Evolutionary conservation across 2,888 invertebrate species (phyloP), one percentile per base, ranked within the genome.

Genomic region (Drosophila falleni): DNA sequence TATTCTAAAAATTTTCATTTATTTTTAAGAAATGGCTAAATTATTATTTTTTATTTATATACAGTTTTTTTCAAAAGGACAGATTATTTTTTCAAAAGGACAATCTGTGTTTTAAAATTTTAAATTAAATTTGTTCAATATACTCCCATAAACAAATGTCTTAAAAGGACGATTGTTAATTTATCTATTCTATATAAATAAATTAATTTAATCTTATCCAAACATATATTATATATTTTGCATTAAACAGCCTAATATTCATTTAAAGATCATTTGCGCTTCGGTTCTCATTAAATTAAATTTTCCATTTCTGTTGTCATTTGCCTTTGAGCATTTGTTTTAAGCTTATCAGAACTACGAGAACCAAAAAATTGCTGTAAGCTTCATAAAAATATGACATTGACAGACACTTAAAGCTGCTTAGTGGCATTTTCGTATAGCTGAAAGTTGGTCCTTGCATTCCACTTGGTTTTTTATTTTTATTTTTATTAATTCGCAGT

Each of bases 381-480:
- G 82, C 85, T 78, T 62, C 66, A 56, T 60, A 68, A 76, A 83
- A 82, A 81, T 80, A 72, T 85, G 87, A 82, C 87, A 85, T 81
- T 86, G 87, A 86, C 85, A 81, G 87, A 84, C 87, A 86, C 68
- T 83, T 87, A 85, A 87, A 86, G 87, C 87, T 81, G 85, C 85
- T 87, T 81, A 81, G 82, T 80, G 78, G 69, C 68, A 66, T 70
- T 80, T 73, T 46, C 58, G 49, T 60, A 60, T 67, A 61, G 58
- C 62, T 61, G 31, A 79, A 83, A 85, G 75, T 84, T 83, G 60
- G 72, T 77, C 72, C 72, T 68, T 65, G 58, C 31, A 44, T 60
- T 68, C 55, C 61, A 59, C 54, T 61, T 50, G 19, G 44, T 46
- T 54, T 50, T 56, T 39, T 29, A 35, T 50, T 39, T 55, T 31